Evolutionary conservation across 2,113 vertebrate species (phyloP), one percentile per base, ranked within the genome.

Genomic region (Oncorhynchus keta): DNA sequence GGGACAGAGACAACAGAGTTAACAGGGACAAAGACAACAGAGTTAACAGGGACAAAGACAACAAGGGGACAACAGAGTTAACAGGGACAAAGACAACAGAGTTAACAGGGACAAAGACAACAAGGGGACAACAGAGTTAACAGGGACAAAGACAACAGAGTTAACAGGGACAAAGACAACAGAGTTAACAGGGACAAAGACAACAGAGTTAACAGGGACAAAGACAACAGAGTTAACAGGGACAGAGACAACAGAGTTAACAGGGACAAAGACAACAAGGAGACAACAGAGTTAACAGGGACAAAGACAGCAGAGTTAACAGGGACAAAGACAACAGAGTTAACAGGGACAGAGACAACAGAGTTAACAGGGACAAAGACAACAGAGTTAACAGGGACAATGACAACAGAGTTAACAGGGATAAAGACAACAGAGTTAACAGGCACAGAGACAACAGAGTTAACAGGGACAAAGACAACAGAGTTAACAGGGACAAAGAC

Each of bases 111-210:
- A 57, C 2, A 81, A 24, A 22, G 11, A 11, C 39, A 45, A 49
- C 80, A 14, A 74, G 45, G 74, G 84, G 67, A 68, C 13, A 84
- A 49, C 81, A 14, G 70, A 7, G 35, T 39, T 39, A 45, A 11
- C 39, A 45, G 39, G 39, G 39, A 57, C 2, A 81, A 24, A 22
- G 11, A 11, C 39, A 45, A 49, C 80, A 14, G 70, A 7, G 35
- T 39, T 39, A 39, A 26, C 12, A 51, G 35, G 6, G 13, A 39
- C 7, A 39, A 8, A 84, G 67, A 45, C 14, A 84, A 49, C 81
- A 14, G 68, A 7, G 35, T 39, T 39, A 39, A 26, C 13, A 51
- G 35, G 35, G 35, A 49, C 3, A 81, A 0, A 30, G 7, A 22
- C 13, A 57, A 51, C 2, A 81, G 32, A 18, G 11, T 45, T 45